Evolutionary conservation across 2,797 vertebrate species (phyloP), one percentile per base, ranked within the genome.

Genomic region (Neosalanx taihuensis): DNA sequence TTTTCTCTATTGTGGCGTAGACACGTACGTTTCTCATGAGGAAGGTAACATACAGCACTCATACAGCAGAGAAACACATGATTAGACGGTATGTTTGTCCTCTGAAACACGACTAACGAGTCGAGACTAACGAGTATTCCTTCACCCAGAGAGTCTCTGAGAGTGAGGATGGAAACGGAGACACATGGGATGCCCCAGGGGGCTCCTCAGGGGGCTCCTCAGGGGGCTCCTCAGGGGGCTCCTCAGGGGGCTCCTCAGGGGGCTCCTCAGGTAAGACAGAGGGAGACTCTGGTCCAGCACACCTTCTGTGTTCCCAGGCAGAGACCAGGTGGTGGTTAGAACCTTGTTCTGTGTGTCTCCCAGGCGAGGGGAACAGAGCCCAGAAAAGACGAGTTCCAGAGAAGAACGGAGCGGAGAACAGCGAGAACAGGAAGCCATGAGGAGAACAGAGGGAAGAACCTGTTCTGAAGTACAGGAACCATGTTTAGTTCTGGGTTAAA

Each of bases 211-310:
- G 83, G 72, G 76, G 26, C 3, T 9, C 59, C 67, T 65, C 70
- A 86, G 87, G 90, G n/a, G 23, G 23, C 35, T 4, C 74, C 53
- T 53, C 76, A 62, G 79, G 83, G 72, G 76, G 26, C 3, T 9
- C 59, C 67, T 65, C 70, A 86, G 87, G 90, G n/a, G 23, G 23
- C 35, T 4, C 74, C 53, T 53, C 76, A 62, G 79, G 83, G 72
- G 76, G 26, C 3, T 9, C 59, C 67, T 65, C 70, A 86, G 87
- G 90, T 92, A 63, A 76, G 84, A 74, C 41, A 12, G 41, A 46
- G 41, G 13, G 9, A 46, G 41, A 12, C 7, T 46, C 9, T 9
- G 41, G 10, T 46, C 12, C 13, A 46, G 41, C 41, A 10, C 35
- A 46, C 41, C 9, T 46, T 46, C 41, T 46, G 9, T 46, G 9